These are phyloP conservation scores for Eurosta solidaginis DNA, from an alignment of 1,140 invertebrate genomes.

Conservation along the genomic window DNA sequence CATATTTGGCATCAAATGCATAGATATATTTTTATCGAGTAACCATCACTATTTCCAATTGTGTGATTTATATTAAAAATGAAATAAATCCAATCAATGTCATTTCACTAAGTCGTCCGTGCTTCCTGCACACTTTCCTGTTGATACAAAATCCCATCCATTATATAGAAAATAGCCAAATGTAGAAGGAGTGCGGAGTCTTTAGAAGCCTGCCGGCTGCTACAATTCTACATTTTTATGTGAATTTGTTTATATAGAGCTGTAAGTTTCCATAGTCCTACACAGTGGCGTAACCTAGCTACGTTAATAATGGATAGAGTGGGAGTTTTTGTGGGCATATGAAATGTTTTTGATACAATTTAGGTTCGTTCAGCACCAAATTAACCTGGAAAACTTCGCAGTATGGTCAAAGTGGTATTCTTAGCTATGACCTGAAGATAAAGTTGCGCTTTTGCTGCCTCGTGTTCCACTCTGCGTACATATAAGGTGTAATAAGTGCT, in stretches of 20 bases:
- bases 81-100: constrained; percentile 18
- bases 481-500: no score
- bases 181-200: not conserved
- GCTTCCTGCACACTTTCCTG: not conserved
- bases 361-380: no score
- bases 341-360: no score
- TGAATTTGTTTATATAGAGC: not conserved
- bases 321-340: no score
- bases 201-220: not conserved
- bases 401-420: no score
- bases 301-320: no score
- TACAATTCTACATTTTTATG: not conserved
- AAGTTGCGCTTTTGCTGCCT: no score
- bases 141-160: not conserved
- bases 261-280: no score
- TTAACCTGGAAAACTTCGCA: no score
- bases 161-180: not conserved
- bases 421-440: no score
- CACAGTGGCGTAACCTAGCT: no score
- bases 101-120: constrained; percentile 14
- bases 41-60: not conserved
- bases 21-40: not conserved
- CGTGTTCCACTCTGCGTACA: no score
- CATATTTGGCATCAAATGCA: not conserved
- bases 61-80: constrained; percentile 17